Evolutionary conservation across 1,140 invertebrate species (phyloP), one percentile per base, ranked within the genome.

Genomic region (Drosophila tani): DNA sequence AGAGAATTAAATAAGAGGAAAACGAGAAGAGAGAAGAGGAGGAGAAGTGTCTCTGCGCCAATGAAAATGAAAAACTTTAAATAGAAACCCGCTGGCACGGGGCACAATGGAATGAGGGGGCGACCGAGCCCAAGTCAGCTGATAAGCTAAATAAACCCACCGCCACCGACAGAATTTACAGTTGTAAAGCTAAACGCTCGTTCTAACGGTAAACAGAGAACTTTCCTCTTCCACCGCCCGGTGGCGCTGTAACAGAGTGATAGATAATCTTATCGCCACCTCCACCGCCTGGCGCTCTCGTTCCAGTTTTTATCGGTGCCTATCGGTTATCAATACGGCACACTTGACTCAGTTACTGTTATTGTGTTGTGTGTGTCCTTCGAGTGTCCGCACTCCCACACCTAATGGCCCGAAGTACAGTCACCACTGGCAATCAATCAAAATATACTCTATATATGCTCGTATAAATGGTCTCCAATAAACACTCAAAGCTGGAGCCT

Each of bases 51-150:
- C 46, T 76, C 73, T 62, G 74, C 73, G 74, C 74, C 74, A 76
- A 76, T 75, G 74, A 76, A 56, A 75, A 75, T 40, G 40, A 64
- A 75, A 75, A 78, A 78, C 40, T 78, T 78, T 78, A 78, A 78
- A 78, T 78, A 78, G 75, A 78, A 45, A 40, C 40, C 40, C 40
- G 53, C 41, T 15, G 53, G 38, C 35, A 38, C 21, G 47, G 19
- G 49, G 47, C 29, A 60, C 21, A 17, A 24, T 35, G 27, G 46
- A 8, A 29, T 29, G 41, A 69, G 35, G 35, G 19, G 27, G 40
- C 21, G 46, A 38, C n/a, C 65, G 29, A 27, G 32, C 19, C n/a
- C n/a, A 43, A 45, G 70, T 74, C 70, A 74, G 68, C 68, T 74
- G 70, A 74, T 74, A 73, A 74, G 70, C 68, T 49, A 56, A 56